phyloP scores from a whole-genome alignment of 1,140 invertebrate genomes.

The Ectropis grisescens region DNA sequence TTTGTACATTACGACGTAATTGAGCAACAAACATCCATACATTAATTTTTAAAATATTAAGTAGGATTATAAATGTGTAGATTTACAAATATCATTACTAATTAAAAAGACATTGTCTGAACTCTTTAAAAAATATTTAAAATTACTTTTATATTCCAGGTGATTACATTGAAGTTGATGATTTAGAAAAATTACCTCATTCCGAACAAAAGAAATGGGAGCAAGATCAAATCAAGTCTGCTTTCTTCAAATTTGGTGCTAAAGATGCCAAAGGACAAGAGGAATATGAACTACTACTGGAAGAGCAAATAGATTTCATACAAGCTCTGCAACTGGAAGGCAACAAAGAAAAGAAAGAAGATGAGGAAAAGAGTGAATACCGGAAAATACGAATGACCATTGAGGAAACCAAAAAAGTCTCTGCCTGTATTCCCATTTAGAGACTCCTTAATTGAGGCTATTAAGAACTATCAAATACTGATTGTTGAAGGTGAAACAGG shows the following conservation, averaged over 20 bases:
- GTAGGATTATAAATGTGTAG: no score
- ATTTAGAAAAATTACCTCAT: constrained; percentile 86
- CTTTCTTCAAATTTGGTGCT: constrained; percentile 93
- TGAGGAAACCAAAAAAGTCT: constrained; percentile 92
- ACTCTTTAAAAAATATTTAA: constrained; percentile 1
- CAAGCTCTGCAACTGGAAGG: constrained; percentile 93
- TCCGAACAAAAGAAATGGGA: constrained; percentile 99
- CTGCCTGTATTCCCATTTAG: constrained; percentile 96
- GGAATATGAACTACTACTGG: constrained; percentile 94
- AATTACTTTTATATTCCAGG: constrained; percentile 40
- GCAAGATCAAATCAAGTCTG: constrained; percentile 96
- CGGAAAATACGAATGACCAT: constrained; percentile 87
- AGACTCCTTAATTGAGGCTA: constrained; percentile 89
- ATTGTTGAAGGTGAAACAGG: constrained; percentile 99
- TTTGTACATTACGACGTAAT: no score
- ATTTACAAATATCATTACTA: no score
- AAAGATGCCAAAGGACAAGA: constrained; percentile 84
- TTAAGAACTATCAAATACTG: constrained; percentile 90
- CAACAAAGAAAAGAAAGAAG: constrained; percentile 74
- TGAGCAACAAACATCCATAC: no score
- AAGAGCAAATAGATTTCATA: constrained; percentile 98
- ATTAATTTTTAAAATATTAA: no score
- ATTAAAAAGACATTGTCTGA: no score
- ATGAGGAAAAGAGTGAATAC: constrained; percentile 74
- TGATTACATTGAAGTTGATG: constrained; percentile 91